These are phyloP conservation scores for Cyclina sinensis DNA, from an alignment of 1,140 invertebrate genomes.

Conservation along the genomic window DNA sequence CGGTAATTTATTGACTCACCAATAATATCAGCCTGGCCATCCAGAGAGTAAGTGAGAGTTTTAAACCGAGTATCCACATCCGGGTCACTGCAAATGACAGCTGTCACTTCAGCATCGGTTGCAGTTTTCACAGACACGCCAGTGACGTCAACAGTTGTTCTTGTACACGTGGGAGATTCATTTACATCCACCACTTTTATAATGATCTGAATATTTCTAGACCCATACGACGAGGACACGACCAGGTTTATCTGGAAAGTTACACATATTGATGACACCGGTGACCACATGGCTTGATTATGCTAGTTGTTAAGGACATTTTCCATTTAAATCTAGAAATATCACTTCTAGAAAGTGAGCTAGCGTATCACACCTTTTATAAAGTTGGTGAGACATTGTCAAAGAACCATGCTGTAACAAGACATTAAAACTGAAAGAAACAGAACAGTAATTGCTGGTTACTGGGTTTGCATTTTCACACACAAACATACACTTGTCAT, in stretches of 20 bases:
- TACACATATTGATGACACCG: too few species aligned
- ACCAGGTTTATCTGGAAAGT: constrained; percentile 6
- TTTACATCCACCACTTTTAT: constrained; percentile 34
- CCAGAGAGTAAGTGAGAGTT: not conserved
- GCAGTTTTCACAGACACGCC: not conserved
- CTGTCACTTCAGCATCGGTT: not conserved
- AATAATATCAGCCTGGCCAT: not conserved
- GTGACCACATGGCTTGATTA: too few species aligned
- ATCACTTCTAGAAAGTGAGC: too few species aligned
- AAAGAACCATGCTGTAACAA: too few species aligned
- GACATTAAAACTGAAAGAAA: too few species aligned
- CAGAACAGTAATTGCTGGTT: too few species aligned
- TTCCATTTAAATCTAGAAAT: too few species aligned
- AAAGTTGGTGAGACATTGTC: too few species aligned
- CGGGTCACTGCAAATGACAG: not conserved
- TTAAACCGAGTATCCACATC: constrained; percentile 2
- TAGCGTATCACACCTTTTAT: too few species aligned
- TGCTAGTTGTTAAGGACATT: too few species aligned
- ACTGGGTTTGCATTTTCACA: too few species aligned
- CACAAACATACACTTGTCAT: too few species aligned
- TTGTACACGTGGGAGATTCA: not conserved
- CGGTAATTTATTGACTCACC: not conserved
- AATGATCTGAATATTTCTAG: constrained; percentile 3
- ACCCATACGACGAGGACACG: not conserved
- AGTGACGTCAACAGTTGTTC: not conserved